Conservation (phyloP, 2,113 vertebrate species). For the Siniperca chuatsi region DNA sequence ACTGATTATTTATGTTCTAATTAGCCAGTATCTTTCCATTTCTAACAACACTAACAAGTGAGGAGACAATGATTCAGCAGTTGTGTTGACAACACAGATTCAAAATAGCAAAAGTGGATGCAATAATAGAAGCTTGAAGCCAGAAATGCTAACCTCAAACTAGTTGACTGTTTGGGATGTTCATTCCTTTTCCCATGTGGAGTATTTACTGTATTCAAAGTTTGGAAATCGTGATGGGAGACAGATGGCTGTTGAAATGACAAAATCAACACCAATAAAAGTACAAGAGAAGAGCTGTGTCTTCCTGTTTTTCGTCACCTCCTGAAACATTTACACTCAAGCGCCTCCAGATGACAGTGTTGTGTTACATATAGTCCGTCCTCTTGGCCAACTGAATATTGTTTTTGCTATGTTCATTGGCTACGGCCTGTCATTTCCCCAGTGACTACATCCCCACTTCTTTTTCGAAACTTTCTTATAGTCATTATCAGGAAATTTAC, state of each 20-base stretch:
- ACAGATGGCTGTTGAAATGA: constrained; percentile 13
- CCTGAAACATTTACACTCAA: constrained; percentile 5
- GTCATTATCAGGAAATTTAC: constrained; percentile 39
- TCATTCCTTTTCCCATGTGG: background rate
- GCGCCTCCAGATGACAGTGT: constrained; percentile 73
- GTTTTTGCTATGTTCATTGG: constrained; percentile 22
- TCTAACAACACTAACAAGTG: background rate
- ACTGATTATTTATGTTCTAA: background rate
- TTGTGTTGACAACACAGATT: background rate
- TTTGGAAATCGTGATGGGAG: constrained; percentile 10
- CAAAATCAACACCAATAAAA: background rate
- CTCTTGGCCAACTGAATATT: background rate
- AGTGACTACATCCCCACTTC: constrained; percentile 12
- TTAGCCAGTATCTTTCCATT: background rate
- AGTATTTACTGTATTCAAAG: background rate
- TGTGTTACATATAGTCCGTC: constrained; percentile 42
- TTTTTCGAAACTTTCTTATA: constrained; percentile 7
- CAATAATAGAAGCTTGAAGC: background rate
- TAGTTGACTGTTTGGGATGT: background rate
- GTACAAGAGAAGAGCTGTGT: background rate
- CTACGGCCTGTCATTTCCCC: constrained; percentile 32
- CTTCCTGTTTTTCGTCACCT: constrained; percentile 5
- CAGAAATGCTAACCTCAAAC: background rate
- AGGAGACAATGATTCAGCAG: background rate
- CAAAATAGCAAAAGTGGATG: background rate